phyloP scores from a whole-genome alignment of 2,797 vertebrate genomes.

The Tenualosa ilisha region DNA sequence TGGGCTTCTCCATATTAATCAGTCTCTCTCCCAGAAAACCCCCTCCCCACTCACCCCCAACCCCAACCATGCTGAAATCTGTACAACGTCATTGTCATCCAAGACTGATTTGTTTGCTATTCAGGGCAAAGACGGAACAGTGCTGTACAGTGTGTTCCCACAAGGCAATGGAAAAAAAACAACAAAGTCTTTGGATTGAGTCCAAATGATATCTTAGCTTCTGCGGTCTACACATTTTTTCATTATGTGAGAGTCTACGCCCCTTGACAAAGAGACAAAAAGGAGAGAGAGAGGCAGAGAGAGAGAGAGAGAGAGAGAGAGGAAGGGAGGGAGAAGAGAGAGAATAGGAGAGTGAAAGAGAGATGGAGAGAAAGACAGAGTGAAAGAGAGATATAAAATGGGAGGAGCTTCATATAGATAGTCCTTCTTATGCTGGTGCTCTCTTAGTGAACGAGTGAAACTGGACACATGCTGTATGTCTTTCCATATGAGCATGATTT shows the following conservation, averaged over 20 bases:
- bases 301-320: not conserved
- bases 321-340: not conserved
- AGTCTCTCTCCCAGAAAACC: not conserved
- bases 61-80: not conserved
- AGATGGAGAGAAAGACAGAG: not conserved
- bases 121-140: not conserved
- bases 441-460: not conserved
- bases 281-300: not conserved
- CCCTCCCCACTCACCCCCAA: not conserved
- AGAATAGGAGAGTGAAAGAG: not conserved
- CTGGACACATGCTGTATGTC: not conserved
- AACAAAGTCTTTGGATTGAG: slow-evolving; percentile 7
- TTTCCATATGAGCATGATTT: not conserved
- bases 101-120: slow-evolving; percentile 25
- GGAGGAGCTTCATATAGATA: slow-evolving; percentile 11
- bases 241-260: slow-evolving; percentile 25
- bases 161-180: not conserved
- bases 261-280: not conserved
- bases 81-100: slow-evolving; percentile 21
- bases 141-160: slow-evolving; percentile 10
- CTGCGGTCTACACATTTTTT: slow-evolving; percentile 33
- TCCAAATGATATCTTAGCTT: slow-evolving; percentile 28
- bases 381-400: not conserved
- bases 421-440: not conserved
- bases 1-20: slow-evolving; percentile 15